These are phyloP conservation scores for Hymenochirus boettgeri DNA, from an alignment of 2,113 vertebrate genomes.

Conservation along the genomic window DNA sequence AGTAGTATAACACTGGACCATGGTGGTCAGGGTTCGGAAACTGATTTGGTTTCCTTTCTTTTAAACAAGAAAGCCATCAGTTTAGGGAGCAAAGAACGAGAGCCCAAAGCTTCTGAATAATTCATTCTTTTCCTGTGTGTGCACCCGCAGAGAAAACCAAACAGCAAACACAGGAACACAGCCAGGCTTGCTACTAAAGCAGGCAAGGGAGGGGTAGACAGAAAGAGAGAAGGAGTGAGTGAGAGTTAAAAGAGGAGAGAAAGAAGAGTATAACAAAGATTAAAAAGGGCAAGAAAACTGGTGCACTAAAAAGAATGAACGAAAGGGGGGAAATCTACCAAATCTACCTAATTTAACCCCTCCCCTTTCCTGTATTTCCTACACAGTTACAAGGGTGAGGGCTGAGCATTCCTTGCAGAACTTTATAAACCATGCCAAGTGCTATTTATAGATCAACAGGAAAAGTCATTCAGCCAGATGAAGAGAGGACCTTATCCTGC, in stretches of 20 bases:
- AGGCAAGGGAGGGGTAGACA: background rate
- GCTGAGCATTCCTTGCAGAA: slow-evolving; percentile 12
- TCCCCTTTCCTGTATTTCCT: background rate
- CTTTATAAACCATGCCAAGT: slow-evolving; percentile 25
- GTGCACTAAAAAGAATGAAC: too few species aligned
- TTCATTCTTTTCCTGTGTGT: slow-evolving; percentile 44
- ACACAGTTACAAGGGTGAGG: background rate
- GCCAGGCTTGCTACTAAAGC: background rate
- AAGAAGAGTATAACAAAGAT: slow-evolving; percentile 6
- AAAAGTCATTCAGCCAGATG: slow-evolving; percentile 28
- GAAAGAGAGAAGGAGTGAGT: background rate
- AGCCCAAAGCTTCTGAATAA: slow-evolving; percentile 45
- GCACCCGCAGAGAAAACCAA: slow-evolving; percentile 38
- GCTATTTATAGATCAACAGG: slow-evolving; percentile 27
- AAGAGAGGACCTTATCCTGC: slow-evolving; percentile 1
- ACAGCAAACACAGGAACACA: slow-evolving; percentile 15
- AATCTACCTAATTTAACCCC: background rate
- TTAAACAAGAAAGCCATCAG: slow-evolving; percentile 37
- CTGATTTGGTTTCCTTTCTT: slow-evolving; percentile 9
- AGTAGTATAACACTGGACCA: background rate
- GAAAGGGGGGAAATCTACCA: background rate
- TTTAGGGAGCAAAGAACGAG: slow-evolving; percentile 24
- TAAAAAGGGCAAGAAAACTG: background rate
- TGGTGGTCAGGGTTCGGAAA: slow-evolving; percentile 17
- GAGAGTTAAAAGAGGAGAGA: background rate